These are phyloP conservation scores for Amniataba percoides DNA, from an alignment of 2,797 vertebrate species.

Conservation along the genomic window DNA sequence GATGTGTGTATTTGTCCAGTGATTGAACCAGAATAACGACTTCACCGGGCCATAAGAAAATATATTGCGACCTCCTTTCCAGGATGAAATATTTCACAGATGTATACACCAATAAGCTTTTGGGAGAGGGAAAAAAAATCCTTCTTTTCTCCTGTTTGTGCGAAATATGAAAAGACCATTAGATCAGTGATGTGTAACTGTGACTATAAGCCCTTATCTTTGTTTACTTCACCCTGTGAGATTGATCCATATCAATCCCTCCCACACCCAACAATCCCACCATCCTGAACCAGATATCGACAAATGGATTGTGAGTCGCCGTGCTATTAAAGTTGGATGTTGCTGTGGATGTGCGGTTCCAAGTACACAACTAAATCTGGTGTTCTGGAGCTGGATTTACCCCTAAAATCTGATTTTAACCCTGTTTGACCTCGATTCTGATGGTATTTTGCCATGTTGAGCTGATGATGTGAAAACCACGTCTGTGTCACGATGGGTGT, in stretches of 20 bases:
- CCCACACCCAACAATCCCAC: constrained; percentile 50
- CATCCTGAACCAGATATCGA: constrained; percentile 56
- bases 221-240: constrained; percentile 65
- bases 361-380: constrained; percentile 51
- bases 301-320: constrained; percentile 50
- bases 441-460: constrained; percentile 55
- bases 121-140: not conserved
- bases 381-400: constrained; percentile 52
- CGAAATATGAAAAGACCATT: constrained; percentile 47
- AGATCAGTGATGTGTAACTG: constrained; percentile 52
- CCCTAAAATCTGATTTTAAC: constrained; percentile 59
- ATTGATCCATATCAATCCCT: constrained; percentile 70
- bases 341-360: constrained; percentile 29
- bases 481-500: constrained; percentile 50
- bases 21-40: constrained; percentile 11
- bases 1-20: constrained; percentile 10
- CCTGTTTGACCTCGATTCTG: constrained; percentile 60
- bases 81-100: constrained; percentile 16
- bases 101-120: constrained; percentile 17
- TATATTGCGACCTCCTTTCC: not conserved
- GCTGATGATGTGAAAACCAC: constrained; percentile 44
- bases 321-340: constrained; percentile 44
- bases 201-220: constrained; percentile 61
- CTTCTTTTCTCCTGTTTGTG: constrained; percentile 30
- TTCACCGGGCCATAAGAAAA: not conserved